phyloP scores from a whole-genome alignment of 2,888 invertebrate genomes.

The Pilophorus perplexus region DNA sequence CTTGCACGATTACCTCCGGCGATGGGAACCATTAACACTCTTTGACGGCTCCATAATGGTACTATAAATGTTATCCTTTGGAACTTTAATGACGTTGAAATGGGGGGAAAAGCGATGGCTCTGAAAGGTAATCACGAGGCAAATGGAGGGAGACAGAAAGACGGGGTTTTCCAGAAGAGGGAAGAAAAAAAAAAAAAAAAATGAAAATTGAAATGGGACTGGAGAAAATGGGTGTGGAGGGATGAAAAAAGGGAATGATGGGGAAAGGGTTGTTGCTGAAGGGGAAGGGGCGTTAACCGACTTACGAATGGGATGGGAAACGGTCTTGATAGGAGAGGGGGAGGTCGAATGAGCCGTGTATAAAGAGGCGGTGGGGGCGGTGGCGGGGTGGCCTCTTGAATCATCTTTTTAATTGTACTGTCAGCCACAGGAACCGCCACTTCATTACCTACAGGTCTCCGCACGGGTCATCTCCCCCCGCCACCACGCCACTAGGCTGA shows the following conservation, averaged over 20 bases:
- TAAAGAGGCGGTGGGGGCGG: not conserved
- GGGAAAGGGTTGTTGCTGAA: too few species aligned
- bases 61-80: too few species aligned
- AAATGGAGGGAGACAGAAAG: not conserved
- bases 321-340: too few species aligned
- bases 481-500: too few species aligned
- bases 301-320: too few species aligned
- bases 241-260: not conserved
- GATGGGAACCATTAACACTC: too few species aligned
- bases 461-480: constrained; percentile 11
- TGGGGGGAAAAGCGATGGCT: too few species aligned
- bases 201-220: constrained; percentile 1
- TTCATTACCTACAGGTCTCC: constrained; percentile 23
- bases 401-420: constrained; percentile 38
- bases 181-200: not conserved
- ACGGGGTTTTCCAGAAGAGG: not conserved
- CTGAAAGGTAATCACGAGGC: not conserved
- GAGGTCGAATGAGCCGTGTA: not conserved
- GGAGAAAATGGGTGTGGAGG: not conserved
- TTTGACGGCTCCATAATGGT: too few species aligned
- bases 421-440: constrained; percentile 25
- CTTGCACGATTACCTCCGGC: too few species aligned
- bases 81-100: too few species aligned
- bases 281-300: too few species aligned
- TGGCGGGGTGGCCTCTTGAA: constrained; percentile 11